phyloP scores from a whole-genome alignment of 2,888 invertebrate genomes.

The Chymomyza procnemis region DNA sequence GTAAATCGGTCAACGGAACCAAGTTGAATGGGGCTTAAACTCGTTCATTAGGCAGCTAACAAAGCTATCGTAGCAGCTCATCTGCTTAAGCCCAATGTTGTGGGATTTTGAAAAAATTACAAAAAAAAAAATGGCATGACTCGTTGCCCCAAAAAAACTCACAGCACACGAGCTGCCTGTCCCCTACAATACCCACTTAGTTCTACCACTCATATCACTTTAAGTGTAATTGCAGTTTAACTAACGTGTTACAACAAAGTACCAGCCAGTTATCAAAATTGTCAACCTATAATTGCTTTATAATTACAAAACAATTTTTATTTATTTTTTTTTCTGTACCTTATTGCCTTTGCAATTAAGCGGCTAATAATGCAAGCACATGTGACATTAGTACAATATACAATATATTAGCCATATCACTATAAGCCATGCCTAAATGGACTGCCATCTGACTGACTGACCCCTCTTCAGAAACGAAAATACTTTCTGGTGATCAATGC shows the following conservation, averaged over 20 bases:
- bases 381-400: constrained; percentile 9
- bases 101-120: neutral
- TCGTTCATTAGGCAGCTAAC: neutral
- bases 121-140: neutral
- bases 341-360: constrained; percentile 44
- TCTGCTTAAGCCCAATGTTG: neutral
- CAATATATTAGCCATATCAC: neutral
- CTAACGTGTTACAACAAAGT: constrained; percentile 39
- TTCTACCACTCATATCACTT: neutral
- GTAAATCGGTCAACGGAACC: constrained; percentile 42
- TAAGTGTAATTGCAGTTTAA: constrained; percentile 41
- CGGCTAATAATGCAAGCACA: constrained; percentile 26
- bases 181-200: neutral
- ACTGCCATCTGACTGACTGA: neutral
- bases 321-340: neutral
- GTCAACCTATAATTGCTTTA: constrained; percentile 59
- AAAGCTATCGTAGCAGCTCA: neutral
- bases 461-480: neutral
- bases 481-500: constrained; percentile 61
- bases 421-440: neutral
- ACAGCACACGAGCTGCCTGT: neutral
- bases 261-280: neutral
- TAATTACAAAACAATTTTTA: constrained; percentile 57
- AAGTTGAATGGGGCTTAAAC: constrained; percentile 37
- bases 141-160: neutral